Base-by-base conservation (phyloP, 1,140 invertebrate species). In the Aphelenchoides fujianensis region DNA sequence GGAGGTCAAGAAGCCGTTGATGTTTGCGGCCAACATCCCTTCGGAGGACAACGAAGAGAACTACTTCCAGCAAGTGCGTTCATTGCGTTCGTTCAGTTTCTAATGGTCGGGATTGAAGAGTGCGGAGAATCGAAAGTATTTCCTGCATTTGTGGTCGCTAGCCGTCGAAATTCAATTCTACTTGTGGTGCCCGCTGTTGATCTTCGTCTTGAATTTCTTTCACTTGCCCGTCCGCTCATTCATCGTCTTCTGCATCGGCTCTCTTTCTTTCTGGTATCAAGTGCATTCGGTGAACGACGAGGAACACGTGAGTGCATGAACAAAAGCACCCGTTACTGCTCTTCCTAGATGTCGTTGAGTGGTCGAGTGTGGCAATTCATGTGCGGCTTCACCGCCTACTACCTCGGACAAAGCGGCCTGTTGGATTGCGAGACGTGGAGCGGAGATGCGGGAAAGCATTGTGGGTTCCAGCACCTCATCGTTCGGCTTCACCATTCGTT, bases 341-440 rank as follows among this genome's bases (percentile, higher is more conserved):
- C 41, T 48, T 16, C 23, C 23, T 48, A 12, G 12, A 12, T 48
- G 41, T 48, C 41, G 41, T 48, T 48, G 23, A 48, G 12, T 48
- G 41, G 41, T 48, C 23, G 12, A 48, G 41, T 59, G 12, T 59
- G 55, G 55, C 55, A 59, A 32, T 59, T 59, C 19, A 59, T 59
- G 55, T 59, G 5, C 23, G 55, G 55, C 23, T 59, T 59, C 55
- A 7, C 34, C 5, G 55, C 55, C 19, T 59, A 59, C 34, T 59
- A 59, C 19, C 7, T 59, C 41, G 41, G 41, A 16, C 41, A 48
- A 23, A 48, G 12, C 12, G 41, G 41, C 12, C 12, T 48, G 12
- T 23, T 48, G 41, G 41, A 48, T 48, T 23, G 12, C 41, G 41
- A 48, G 12, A 16, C 41, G 41, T 48, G 41, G 41, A 16, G 41